Evolutionary conservation across 2,113 vertebrate genomes (phyloP), one percentile per base, ranked within the genome.

Genomic region (Petaurus breviceps): DNA sequence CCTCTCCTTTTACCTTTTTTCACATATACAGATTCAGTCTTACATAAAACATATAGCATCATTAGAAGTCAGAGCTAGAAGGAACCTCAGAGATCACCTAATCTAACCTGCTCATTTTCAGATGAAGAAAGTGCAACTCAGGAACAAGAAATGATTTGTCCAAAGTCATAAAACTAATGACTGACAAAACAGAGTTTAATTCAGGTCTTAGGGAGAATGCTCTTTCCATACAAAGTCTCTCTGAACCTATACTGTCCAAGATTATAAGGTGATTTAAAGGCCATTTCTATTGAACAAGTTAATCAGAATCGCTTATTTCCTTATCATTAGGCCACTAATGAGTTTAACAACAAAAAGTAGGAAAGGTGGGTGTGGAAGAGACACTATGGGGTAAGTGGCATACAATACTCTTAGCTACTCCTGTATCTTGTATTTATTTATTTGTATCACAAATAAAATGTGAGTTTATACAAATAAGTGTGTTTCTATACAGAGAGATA

Each of bases 261-360:
- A 94, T 94, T 92, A 7, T 26, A 90, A 94, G 54, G 92, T 51
- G 3, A 92, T 94, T 89, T 94, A 91, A 94, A 92, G 92, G 14
- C 24, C 9, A 92, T 46, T 90, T 94, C 22, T 89, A 4, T 28
- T 92, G 37, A 31, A 94, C 1, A 0, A 95, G 31, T 46, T 94
- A 93, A 26, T 90, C 25, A 37, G 4, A 55, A 89, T 92, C 24
- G 24, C 37, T 52, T 51, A 10, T 46, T 93, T 3, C 26, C 93
- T 90, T 51, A 84, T 96, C 54, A 55, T 49, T 28, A 84, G 11
- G 94, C 31, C 28, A 90, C 10, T 4, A 90, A 68, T 46, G 92
- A 51, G 26, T 93, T 95, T 50, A 46, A 14, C 55, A 54, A 51
- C 43, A 92, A 84, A n/a, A 8, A 43, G 7, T n/a, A 43, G n/a